Evolutionary conservation across 2,113 vertebrate species (phyloP), one percentile per base, ranked within the genome.

Genomic region (Otis tarda): DNA sequence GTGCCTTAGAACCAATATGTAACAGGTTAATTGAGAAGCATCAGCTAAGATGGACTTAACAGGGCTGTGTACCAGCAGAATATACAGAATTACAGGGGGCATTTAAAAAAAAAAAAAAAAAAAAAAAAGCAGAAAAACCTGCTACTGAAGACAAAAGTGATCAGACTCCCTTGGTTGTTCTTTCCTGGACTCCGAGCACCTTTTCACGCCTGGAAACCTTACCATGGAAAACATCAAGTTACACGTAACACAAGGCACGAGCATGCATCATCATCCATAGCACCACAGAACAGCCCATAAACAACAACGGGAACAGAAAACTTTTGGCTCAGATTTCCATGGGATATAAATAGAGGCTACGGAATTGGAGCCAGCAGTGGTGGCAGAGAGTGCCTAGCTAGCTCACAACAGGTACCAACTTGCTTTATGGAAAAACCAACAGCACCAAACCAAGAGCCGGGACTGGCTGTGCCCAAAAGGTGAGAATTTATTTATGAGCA

Each of bases 351-450:
- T 0, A 50, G 23, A 47, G 28, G 41, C 23, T 12, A 10, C 59
- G 70, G 41, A 53, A 43, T 0, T 27, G n/a, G 30, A 14, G 4
- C 30, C 59, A 45, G 30, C 0, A 7, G 9, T 13, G 12, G 2
- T 1, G 12, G 39, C 12, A 37, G 35, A 37, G 9, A 27, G 55
- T 1, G 24, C 31, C 5, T 5, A 7, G n/a, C 15, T 31, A 24
- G 8, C 11, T 47, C 1, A 0, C 35, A 80, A 20, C 50, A 75
- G 25, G 50, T 19, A 74, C 30, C 76, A 71, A 35, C 14, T n/a
- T 0, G 0, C 59, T 68, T 23, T n/a, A 1, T 4, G 1, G 17
- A 35, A 83, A 82, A 43, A 7, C 5, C 55, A 75, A 30, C 31
- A 35, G 11, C 7, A 9, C 35, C 19, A 33, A 39, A 9, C 35